A percentile compares a stretch with the other conserved stretches of the same genome.
Conservation (phyloP, 2,888 invertebrate genomes). For the Nemurella pictetii region DNA sequence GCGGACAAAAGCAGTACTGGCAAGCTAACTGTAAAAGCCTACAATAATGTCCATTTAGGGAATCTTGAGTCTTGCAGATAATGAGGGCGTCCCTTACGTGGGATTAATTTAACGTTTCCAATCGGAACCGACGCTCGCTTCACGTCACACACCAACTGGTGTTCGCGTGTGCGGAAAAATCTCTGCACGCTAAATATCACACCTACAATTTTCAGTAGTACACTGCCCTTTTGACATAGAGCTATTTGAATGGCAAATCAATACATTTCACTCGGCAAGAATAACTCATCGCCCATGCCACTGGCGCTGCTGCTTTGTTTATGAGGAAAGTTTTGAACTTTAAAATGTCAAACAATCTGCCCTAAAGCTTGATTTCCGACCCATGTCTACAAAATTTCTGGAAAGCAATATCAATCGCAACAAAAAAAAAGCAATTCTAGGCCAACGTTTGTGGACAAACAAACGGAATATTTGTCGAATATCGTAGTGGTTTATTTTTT, state of each 20-base stretch:
- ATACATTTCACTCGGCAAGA: neutral
- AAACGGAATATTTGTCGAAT: neutral
- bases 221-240: neutral
- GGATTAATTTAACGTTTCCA: neutral
- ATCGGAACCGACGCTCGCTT: neutral
- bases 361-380: neutral
- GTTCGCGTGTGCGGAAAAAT: neutral
- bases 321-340: neutral
- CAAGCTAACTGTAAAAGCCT: constrained; percentile 7
- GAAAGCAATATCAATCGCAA: neutral
- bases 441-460: neutral
- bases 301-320: neutral
- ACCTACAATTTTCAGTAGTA: neutral
- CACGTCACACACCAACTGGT: neutral
- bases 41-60: constrained; percentile 3
- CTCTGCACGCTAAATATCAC: neutral
- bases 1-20: neutral
- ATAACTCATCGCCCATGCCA: neutral
- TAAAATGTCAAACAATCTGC: neutral
- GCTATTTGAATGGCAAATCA: neutral
- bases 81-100: constrained; percentile 5
- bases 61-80: neutral
- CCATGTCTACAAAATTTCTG: neutral
- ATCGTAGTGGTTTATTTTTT: no score
- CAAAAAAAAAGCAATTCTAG: neutral